phyloP scores from a whole-genome alignment of 2,888 invertebrate species.

The Smittia aterrima region DNA sequence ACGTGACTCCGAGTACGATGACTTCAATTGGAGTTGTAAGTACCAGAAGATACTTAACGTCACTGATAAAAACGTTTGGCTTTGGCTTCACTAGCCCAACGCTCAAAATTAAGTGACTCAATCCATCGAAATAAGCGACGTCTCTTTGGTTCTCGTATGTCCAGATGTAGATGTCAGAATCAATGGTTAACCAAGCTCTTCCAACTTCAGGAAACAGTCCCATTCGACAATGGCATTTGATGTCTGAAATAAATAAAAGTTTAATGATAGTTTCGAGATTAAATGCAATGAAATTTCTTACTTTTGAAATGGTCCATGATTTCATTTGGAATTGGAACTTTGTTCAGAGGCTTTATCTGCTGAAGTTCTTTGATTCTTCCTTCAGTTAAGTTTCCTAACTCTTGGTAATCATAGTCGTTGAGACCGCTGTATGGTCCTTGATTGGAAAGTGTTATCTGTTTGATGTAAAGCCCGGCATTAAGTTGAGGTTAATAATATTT shows the following conservation, averaged over 20 bases:
- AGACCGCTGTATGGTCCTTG: slow-evolving; percentile 82
- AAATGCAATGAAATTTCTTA: slow-evolving; percentile 55
- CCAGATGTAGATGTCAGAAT: slow-evolving; percentile 95
- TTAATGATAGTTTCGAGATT: neutral
- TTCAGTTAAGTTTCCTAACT: slow-evolving; percentile 66
- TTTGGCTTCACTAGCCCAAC: slow-evolving; percentile 90
- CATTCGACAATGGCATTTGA: slow-evolving; percentile 95
- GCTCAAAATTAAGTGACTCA: slow-evolving; percentile 90
- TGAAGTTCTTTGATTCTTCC: slow-evolving; percentile 67
- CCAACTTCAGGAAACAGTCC: slow-evolving; percentile 95
- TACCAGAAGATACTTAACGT: slow-evolving; percentile 87
- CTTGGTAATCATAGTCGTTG: slow-evolving; percentile 88
- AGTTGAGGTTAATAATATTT: neutral
- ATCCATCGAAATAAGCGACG: slow-evolving; percentile 94
- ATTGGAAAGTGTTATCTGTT: neutral
- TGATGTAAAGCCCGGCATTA: neutral
- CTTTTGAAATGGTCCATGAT: slow-evolving; percentile 93
- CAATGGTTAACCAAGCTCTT: slow-evolving; percentile 95
- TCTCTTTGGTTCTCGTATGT: slow-evolving; percentile 93
- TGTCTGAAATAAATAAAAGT: slow-evolving; percentile 67
- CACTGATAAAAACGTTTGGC: slow-evolving; percentile 80
- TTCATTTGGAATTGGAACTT: slow-evolving; percentile 88
- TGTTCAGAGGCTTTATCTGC: slow-evolving; percentile 76
- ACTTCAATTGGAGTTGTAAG: slow-evolving; percentile 95
- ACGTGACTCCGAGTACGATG: slow-evolving; percentile 56